These are phyloP conservation scores for Ooceraea biroi DNA, from an alignment of 1,140 invertebrate species.

Conservation along the genomic window DNA sequence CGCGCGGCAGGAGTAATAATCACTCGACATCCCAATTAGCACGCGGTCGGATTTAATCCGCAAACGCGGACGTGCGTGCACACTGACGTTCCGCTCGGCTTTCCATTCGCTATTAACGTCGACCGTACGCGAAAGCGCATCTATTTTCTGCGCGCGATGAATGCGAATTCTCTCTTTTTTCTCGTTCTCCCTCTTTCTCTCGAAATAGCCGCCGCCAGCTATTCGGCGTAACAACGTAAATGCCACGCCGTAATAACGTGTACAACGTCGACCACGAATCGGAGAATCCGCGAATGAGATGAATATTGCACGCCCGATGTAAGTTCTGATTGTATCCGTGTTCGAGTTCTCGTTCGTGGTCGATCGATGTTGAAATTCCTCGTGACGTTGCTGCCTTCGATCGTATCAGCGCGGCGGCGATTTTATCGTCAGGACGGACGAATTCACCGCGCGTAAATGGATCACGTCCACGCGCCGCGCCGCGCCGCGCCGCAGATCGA, in stretches of 20 bases:
- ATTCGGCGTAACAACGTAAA: slow-evolving; percentile 22
- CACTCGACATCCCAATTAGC: slow-evolving; percentile 52
- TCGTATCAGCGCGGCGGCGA: slow-evolving; percentile 32
- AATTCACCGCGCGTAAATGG: slow-evolving; percentile 50
- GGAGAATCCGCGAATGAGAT: background rate
- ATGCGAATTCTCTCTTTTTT: slow-evolving; percentile 23
- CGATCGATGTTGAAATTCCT: slow-evolving; percentile 14
- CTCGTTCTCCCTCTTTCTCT: background rate
- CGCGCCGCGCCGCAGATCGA: slow-evolving; percentile 33
- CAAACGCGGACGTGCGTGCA: background rate
- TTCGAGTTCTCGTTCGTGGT: background rate
- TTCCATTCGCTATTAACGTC: slow-evolving; percentile 27
- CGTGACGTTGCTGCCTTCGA: slow-evolving; percentile 11
- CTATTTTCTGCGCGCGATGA: slow-evolving; percentile 32
- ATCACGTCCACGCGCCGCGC: slow-evolving; percentile 30
- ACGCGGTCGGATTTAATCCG: slow-evolving; percentile 30
- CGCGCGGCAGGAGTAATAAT: slow-evolving; percentile 32
- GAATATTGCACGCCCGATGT: background rate
- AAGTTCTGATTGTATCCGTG: slow-evolving; percentile 7
- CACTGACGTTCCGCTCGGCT: background rate
- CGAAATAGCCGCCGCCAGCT: background rate
- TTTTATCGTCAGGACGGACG: slow-evolving; percentile 31
- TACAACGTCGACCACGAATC: background rate
- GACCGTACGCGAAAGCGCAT: slow-evolving; percentile 3
- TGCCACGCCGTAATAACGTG: slow-evolving; percentile 28